Base-by-base conservation (phyloP, 2,113 vertebrate species). In the Seriola dumerili region DNA sequence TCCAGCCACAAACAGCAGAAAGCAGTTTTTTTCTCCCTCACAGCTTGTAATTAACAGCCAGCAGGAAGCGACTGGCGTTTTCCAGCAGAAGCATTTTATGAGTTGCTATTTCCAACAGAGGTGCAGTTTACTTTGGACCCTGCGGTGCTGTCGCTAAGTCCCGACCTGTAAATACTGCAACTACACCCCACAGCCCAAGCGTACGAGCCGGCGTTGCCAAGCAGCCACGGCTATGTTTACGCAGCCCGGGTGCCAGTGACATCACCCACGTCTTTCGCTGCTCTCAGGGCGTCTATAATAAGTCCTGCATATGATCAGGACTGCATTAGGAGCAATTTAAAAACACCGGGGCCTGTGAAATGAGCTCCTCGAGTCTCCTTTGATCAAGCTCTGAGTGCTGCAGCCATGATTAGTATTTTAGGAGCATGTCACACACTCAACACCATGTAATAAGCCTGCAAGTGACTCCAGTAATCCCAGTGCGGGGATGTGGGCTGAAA, bases 91-190 rank as follows among this genome's bases (percentile, higher is more conserved):
- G 57, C 59, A 54, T 76, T 93, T 94, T 90, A 93, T 54, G 81
- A 91, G 78, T 83, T 91, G 91, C 90, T 82, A 90, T 92, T 93
- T 93, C 87, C 80, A 93, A 80, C 76, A 42, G 80, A 81, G 83
- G 83, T 68, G 85, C 65, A 78, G 89, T 89, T 91, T 85, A 90
- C 89, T 88, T 84, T 92, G 90, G 81, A 88, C 76, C 81, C 89
- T 36, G 86, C 57, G 38, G 87, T 17, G 67, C 76, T 62, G 83
- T 85, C 75, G 67, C 85, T 76, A 79, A 79, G 84, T 81, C 73
- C 78, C 42, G 36, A 80, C 87, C 83, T 89, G 88, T 85, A 91
- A 92, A 89, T 81, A 88, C 87, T 84, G 76, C 62, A 85, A 81
- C 78, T 79, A 1, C 86, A 91, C 23, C 73, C 34, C 48, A 23